Evolutionary conservation across 2,888 invertebrate genomes (phyloP).

Genomic region (Pelosia muscerda): DNA sequence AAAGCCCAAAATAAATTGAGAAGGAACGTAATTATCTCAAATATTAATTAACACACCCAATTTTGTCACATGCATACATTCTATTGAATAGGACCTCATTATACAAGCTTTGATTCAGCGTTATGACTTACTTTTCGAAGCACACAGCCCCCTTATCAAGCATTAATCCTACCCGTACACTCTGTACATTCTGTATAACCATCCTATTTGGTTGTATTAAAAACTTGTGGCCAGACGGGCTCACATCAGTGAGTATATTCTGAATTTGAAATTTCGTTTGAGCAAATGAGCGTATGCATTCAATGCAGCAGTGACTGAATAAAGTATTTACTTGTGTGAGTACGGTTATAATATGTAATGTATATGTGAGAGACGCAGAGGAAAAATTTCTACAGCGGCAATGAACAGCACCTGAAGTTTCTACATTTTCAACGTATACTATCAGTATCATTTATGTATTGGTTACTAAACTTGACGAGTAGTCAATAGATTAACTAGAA

Average conservation of each 20-base stretch:
- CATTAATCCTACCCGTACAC: no score
- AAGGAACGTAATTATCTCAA: not conserved
- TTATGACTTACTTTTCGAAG: slow-evolving; percentile 80
- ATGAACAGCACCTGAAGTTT: slow-evolving; percentile 21
- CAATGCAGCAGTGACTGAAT: slow-evolving; percentile 54
- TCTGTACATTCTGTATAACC: slow-evolving; percentile 59
- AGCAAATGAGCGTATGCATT: slow-evolving; percentile 66
- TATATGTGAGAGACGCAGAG: slow-evolving; percentile 21
- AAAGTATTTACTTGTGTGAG: slow-evolving; percentile 21
- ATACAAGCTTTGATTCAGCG: slow-evolving; percentile 77
- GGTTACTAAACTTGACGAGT: not conserved
- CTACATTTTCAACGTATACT: slow-evolving; percentile 27
- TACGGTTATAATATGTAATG: slow-evolving; percentile 5
- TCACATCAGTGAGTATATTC: slow-evolving; percentile 66
- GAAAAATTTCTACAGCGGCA: slow-evolving; percentile 27
- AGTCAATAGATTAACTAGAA: no score
- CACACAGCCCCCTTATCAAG: slow-evolving; percentile 56
- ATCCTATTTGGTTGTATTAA: slow-evolving; percentile 83
- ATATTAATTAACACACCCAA: slow-evolving; percentile 50
- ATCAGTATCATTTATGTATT: not conserved
- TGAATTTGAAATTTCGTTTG: slow-evolving; percentile 81
- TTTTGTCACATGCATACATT: slow-evolving; percentile 42
- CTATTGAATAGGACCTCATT: slow-evolving; percentile 77
- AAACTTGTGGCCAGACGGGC: slow-evolving; percentile 82
- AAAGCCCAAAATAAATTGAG: not conserved